Percentiles rank a stretch among this genome's conserved stretches.
Conservation (phyloP, 2,888 invertebrate genomes). For the Lypha dubia region DNA sequence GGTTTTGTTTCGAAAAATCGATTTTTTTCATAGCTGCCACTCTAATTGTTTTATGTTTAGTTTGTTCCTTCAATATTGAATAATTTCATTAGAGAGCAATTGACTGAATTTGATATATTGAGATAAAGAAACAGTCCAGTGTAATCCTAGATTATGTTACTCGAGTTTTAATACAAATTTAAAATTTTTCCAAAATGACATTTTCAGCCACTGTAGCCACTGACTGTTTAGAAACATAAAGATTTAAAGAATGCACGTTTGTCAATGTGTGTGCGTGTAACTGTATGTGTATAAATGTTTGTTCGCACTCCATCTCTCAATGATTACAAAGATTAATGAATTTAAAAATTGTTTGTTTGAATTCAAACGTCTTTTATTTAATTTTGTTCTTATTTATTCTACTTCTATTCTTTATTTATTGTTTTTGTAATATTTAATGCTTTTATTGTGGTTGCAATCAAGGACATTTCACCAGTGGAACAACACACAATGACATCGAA, state of each 20-base stretch:
- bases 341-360: slow-evolving; percentile 52
- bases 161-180: neutral
- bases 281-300: slow-evolving; percentile 1
- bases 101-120: no score
- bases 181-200: neutral
- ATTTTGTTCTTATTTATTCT: slow-evolving; percentile 17
- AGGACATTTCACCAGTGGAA: slow-evolving; percentile 77
- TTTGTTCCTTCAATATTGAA: no score
- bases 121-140: no score
- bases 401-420: slow-evolving; percentile 30
- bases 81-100: no score
- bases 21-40: no score
- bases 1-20: no score
- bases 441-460: slow-evolving; percentile 39
- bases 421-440: slow-evolving; percentile 51
- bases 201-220: slow-evolving; percentile 9
- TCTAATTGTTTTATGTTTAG: no score
- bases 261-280: slow-evolving; percentile 16
- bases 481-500: slow-evolving; percentile 75
- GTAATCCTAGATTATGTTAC: no score
- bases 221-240: no score
- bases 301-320: neutral
- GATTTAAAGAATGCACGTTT: no score
- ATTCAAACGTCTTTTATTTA: neutral
- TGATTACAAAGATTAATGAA: slow-evolving; percentile 62